Evolutionary conservation across 35 echinoderm and acorn worm genomes (phyloP).

Genomic region (Eucidaris tribuloides): DNA sequence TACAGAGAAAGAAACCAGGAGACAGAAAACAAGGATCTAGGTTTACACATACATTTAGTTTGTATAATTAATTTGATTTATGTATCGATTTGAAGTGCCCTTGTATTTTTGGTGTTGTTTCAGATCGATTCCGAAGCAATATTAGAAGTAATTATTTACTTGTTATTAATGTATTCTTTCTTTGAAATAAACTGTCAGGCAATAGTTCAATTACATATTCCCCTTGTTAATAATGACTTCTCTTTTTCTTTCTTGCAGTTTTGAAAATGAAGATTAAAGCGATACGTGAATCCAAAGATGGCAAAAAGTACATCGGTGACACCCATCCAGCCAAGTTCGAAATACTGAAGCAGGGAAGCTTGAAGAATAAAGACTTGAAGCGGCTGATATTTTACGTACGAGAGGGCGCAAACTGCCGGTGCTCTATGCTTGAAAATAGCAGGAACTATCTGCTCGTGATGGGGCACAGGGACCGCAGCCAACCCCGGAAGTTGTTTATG

Average conservation of each 20-base stretch:
- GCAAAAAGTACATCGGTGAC: constrained; percentile 63
- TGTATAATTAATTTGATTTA: background rate
- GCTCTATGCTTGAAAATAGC: constrained; percentile 68
- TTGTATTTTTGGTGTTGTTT: background rate
- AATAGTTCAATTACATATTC: background rate
- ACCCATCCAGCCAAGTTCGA: constrained; percentile 19
- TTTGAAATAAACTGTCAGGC: background rate
- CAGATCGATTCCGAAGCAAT: background rate
- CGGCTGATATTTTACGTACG: constrained; percentile 72
- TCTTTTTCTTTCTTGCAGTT: constrained; percentile 44
- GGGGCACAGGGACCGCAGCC: constrained; percentile 63
- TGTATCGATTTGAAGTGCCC: background rate
- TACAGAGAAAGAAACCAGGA: too few relatives aligned
- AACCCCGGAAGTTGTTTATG: constrained; percentile 73
- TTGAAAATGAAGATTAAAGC: constrained; percentile 71
- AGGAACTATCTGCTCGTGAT: constrained; percentile 68
- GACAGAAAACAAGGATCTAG: too few relatives aligned
- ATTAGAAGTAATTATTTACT: background rate
- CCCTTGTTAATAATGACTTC: background rate
- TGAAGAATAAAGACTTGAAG: constrained; percentile 66
- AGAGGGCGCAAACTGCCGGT: constrained; percentile 85
- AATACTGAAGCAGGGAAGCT: constrained; percentile 67
- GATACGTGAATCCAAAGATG: constrained; percentile 54
- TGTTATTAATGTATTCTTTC: background rate
- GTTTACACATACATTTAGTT: background rate